Evolutionary conservation across 2,888 invertebrate genomes (phyloP).

Genomic region (Hirtodrosophila histrioides): DNA sequence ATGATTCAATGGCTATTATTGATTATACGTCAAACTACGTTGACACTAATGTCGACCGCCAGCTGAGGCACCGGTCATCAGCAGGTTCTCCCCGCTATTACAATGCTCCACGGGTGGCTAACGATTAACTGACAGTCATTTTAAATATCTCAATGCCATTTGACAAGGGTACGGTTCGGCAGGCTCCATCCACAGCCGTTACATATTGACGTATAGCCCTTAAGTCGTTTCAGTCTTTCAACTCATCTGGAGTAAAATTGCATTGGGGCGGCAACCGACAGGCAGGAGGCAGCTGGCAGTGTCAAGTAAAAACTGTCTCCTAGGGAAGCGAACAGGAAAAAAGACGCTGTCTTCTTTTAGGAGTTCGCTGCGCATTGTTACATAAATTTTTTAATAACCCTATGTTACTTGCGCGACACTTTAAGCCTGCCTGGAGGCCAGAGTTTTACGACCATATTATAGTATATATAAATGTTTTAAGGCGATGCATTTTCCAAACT

Average conservation of each 20-base stretch:
- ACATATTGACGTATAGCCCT: constrained; percentile 38
- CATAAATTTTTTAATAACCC: constrained; percentile 37
- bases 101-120: constrained; percentile 37
- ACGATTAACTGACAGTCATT: constrained; percentile 42
- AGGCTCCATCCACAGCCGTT: neutral
- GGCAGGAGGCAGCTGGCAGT: neutral
- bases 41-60: constrained; percentile 42
- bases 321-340: neutral
- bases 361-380: constrained; percentile 24
- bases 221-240: constrained; percentile 26
- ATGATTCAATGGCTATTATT: constrained; percentile 43
- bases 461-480: constrained; percentile 25
- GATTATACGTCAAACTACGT: constrained; percentile 44
- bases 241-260: constrained; percentile 20
- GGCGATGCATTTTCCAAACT: constrained; percentile 11
- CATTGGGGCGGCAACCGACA: constrained; percentile 2
- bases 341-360: constrained; percentile 20
- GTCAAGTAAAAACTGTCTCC: too few relatives aligned
- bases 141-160: constrained; percentile 48
- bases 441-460: constrained; percentile 27
- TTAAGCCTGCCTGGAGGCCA: constrained; percentile 20
- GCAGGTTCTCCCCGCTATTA: constrained; percentile 8
- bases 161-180: constrained; percentile 34
- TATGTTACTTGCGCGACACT: constrained; percentile 7
- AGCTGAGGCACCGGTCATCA: constrained; percentile 25